These are phyloP conservation scores for Tragelaphus scriptus DNA, from an alignment of 2,113 vertebrate species.

Conservation along the genomic window DNA sequence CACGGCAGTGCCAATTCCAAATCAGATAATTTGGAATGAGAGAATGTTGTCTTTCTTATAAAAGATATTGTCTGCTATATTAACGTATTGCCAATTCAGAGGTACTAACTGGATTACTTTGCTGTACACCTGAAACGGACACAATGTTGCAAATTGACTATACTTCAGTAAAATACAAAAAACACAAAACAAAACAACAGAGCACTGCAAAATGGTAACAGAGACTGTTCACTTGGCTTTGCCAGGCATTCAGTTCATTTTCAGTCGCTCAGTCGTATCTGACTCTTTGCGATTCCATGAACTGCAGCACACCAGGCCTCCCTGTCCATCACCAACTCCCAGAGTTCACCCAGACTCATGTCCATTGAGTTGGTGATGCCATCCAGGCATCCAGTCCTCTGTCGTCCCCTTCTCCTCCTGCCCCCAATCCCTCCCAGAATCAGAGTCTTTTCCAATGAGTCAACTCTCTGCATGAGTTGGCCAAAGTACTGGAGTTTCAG, in stretches of 20 bases:
- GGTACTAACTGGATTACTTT: not conserved
- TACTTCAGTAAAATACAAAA: not conserved
- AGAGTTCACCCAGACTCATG: too few species aligned
- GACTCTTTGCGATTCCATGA: too few species aligned
- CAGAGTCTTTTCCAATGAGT: too few species aligned
- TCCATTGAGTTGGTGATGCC: too few species aligned
- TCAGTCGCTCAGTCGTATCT: too few species aligned
- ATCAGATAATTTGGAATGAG: not conserved
- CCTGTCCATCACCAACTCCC: too few species aligned
- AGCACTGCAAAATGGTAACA: not conserved
- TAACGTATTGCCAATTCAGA: not conserved
- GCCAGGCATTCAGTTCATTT: not conserved
- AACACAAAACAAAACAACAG: not conserved
- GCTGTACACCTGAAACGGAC: not conserved
- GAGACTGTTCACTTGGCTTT: not conserved
- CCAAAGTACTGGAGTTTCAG: too few species aligned
- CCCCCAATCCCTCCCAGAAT: too few species aligned
- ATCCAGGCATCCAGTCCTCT: too few species aligned
- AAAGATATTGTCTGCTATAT: not conserved
- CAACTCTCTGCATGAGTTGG: too few species aligned
- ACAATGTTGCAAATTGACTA: fast-evolving
- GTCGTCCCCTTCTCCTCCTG: too few species aligned
- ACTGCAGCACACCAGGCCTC: too few species aligned
- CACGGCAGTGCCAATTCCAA: not conserved
- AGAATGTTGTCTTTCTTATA: not conserved